Base-by-base conservation (phyloP, 2,888 invertebrate species). In the Habrosyne pyritoides region DNA sequence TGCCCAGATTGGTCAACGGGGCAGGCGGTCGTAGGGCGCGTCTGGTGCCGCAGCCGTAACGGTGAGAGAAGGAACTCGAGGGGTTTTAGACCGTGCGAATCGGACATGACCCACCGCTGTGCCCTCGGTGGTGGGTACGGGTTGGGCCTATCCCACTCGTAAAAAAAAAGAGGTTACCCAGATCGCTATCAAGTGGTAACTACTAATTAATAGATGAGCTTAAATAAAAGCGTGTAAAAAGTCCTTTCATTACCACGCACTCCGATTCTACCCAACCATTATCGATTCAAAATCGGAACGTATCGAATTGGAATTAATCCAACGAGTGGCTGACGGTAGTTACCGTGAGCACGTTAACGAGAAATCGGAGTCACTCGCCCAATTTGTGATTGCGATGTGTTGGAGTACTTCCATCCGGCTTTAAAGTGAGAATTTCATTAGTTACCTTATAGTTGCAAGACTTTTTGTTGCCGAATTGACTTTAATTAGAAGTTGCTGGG, bases 341-440 rank as follows among this genome's bases (percentile, higher is more conserved):
- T 30, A 33, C n/a, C 42, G 18, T 18, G 18, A 8, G 42, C 42
- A n/a, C 12, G 12, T 33, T 18, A 8, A 8, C 42, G 42, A 42
- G 42, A 42, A 42, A 42, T 42, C 42, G 14, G 42, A 42, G 42
- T 42, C 8, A 18, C 42, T 42, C 42, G 42, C 18, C 14, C 18
- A 42, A 42, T 42, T 42, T 18, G 42, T 18, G 42, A 42, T 42
- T 42, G 42, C 42, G 18, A 42, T 42, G 42, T 42, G 42, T 42
- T 42, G n/a, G 8, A 42, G 18, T 18, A 42, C 42, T 42, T 42
- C 18, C 7, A 8, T 42, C 2, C 42, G 42, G 18, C 1, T 42
- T 42, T 18, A 14, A 42, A 42, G 8, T n/a, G 42, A 42, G 18
- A 42, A 42, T 42, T 42, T n/a, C 18, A 42, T 42, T 36, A 2